Conservation (phyloP, 2,797 vertebrate species). For the Leptatherina wallacei region DNA sequence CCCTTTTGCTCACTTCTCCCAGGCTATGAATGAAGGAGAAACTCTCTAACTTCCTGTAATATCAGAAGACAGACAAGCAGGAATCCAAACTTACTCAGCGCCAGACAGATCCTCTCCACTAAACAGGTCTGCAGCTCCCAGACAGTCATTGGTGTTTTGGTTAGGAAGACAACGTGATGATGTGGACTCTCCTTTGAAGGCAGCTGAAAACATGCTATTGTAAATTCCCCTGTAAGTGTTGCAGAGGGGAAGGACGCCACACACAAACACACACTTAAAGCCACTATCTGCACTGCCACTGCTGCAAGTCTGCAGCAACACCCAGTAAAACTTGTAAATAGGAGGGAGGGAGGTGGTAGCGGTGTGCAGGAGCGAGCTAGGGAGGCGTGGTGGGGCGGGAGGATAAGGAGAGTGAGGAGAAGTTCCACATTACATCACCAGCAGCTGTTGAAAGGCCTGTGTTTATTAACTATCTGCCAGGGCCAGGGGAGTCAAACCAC, state of each 20-base stretch:
- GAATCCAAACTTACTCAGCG: slow-evolving; percentile 59
- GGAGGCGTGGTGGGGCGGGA: slow-evolving; percentile 58
- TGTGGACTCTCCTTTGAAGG: slow-evolving; percentile 73
- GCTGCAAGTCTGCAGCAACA: slow-evolving; percentile 73
- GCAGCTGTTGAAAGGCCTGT: slow-evolving; percentile 92
- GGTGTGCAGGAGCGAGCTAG: slow-evolving; percentile 34
- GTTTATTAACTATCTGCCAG: slow-evolving; percentile 92
- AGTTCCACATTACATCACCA: slow-evolving; percentile 93
- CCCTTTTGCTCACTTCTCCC: too few relatives aligned
- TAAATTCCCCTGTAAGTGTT: slow-evolving; percentile 64
- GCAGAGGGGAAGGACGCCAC: slow-evolving; percentile 36
- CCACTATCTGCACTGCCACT: slow-evolving; percentile 54
- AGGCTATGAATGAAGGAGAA: background rate
- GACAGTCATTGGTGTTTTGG: slow-evolving; percentile 56
- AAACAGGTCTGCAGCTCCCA: slow-evolving; percentile 54
- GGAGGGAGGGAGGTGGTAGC: slow-evolving; percentile 71
- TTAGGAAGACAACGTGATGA: slow-evolving; percentile 62
- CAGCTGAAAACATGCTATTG: slow-evolving; percentile 71
- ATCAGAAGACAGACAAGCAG: slow-evolving; percentile 43
- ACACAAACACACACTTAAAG: slow-evolving; percentile 40
- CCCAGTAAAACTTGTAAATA: slow-evolving; percentile 89
- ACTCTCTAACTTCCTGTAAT: background rate
- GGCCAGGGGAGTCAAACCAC: slow-evolving; percentile 67
- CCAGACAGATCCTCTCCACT: slow-evolving; percentile 53
- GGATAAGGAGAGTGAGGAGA: slow-evolving; percentile 78